These are phyloP conservation scores for Erpetoichthys calabaricus DNA, from an alignment of 2,797 vertebrate genomes.

Conservation along the genomic window DNA sequence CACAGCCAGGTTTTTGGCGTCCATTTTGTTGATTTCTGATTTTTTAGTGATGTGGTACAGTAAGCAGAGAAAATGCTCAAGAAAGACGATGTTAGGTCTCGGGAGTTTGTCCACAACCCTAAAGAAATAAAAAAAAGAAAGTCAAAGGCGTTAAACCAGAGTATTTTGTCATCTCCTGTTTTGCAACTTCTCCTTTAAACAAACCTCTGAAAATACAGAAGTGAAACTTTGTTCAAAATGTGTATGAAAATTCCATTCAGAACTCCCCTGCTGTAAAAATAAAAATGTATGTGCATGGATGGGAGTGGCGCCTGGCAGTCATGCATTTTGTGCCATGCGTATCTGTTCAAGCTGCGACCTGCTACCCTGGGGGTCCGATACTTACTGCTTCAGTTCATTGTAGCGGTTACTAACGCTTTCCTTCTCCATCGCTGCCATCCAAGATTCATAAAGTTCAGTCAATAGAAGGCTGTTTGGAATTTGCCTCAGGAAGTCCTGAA, in stretches of 20 bases:
- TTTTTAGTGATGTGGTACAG: constrained; percentile 65
- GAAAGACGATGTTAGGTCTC: constrained; percentile 55
- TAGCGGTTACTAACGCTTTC: constrained; percentile 42
- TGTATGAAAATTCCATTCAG: constrained; percentile 25
- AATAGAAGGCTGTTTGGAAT: constrained; percentile 76
- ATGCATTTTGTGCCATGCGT: too few species aligned
- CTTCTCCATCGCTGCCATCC: constrained; percentile 65
- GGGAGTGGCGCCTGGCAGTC: too few species aligned
- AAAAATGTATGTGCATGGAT: too few species aligned
- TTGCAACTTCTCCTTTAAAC: constrained; percentile 23
- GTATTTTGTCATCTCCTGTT: background rate
- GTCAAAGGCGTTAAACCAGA: background rate
- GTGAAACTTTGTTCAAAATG: constrained; percentile 18
- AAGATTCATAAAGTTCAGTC: constrained; percentile 59
- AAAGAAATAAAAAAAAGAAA: constrained; percentile 7
- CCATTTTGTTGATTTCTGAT: constrained; percentile 68
- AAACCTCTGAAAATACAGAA: constrained; percentile 14
- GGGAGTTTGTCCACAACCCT: constrained; percentile 72
- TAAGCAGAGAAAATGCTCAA: constrained; percentile 64
- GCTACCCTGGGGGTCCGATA: constrained; percentile 10
- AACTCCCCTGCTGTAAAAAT: constrained; percentile 15
- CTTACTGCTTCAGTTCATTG: constrained; percentile 63
- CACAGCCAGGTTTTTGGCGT: constrained; percentile 73
- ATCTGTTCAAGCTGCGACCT: too few species aligned
- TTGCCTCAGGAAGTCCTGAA: constrained; percentile 77